Conservation (phyloP, 2,888 invertebrate species). For the Octodonta nipae region DNA sequence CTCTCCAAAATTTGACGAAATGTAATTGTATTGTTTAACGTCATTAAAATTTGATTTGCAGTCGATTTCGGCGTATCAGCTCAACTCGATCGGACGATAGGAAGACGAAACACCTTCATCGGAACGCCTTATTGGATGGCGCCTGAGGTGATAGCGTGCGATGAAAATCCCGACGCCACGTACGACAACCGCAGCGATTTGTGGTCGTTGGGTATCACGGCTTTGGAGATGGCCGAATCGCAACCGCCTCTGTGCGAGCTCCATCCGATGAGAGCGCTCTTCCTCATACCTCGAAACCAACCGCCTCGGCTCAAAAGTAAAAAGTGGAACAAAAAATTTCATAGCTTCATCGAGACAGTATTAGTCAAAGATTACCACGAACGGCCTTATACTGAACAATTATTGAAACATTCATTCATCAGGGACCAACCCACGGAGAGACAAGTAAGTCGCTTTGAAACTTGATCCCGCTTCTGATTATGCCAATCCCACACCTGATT, state of each 20-base stretch:
- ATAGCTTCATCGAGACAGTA: conserved; percentile 95
- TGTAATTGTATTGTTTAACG: too few species aligned
- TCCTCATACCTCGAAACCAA: conserved; percentile 96
- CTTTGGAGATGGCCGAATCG: conserved; percentile 99
- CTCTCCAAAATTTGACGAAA: too few species aligned
- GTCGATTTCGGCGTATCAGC: conserved; percentile 99
- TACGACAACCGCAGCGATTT: conserved; percentile 94
- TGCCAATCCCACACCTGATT: too few species aligned
- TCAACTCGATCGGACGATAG: conserved; percentile 96
- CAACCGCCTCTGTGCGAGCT: conserved; percentile 98
- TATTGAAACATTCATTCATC: conserved; percentile 94
- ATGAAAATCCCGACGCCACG: conserved; percentile 98
- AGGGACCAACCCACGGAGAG: conserved; percentile 97
- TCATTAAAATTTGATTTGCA: too few species aligned
- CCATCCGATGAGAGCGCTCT: conserved; percentile 98
- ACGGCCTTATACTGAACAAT: conserved; percentile 94
- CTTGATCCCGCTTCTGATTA: too few species aligned
- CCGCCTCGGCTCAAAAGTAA: conserved; percentile 95
- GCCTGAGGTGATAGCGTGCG: conserved; percentile 98
- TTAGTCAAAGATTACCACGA: conserved; percentile 95
- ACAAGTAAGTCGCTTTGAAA: conserved; percentile 58
- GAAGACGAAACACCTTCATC: conserved; percentile 96
- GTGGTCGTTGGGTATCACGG: conserved; percentile 91
- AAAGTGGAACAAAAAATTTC: conserved; percentile 96
- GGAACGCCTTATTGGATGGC: conserved; percentile 99